Evolutionary conservation across 2,888 invertebrate species (phyloP).

Genomic region (Dichetophora obliterata): DNA sequence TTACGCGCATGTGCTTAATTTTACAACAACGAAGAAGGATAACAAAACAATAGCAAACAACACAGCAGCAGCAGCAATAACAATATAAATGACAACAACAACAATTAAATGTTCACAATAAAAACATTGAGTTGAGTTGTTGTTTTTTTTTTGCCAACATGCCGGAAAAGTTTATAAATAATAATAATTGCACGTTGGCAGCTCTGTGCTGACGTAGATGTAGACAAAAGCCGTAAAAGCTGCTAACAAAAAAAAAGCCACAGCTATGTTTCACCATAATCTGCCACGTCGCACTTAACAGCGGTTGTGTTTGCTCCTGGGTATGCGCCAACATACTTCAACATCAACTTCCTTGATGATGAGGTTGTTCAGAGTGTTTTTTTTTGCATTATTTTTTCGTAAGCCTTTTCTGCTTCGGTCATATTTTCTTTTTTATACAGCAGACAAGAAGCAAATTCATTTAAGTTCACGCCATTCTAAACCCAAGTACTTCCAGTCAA

Average conservation of each 20-base stretch:
- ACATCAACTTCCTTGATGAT: slow-evolving; percentile 5
- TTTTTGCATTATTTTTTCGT: neutral
- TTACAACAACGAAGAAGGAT: neutral
- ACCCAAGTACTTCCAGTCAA: too few species aligned
- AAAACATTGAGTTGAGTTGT: neutral
- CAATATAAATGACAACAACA: slow-evolving; percentile 4
- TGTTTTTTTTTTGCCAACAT: neutral
- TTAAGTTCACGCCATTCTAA: too few species aligned
- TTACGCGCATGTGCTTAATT: neutral
- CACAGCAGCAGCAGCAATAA: slow-evolving; percentile 8
- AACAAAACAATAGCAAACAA: slow-evolving; percentile 2
- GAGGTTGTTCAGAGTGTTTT: neutral
- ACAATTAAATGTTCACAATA: neutral
- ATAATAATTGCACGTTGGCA: slow-evolving; percentile 42
- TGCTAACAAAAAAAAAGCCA: neutral
- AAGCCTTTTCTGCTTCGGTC: neutral
- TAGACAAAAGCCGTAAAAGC: slow-evolving; percentile 10
- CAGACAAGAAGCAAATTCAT: too few species aligned
- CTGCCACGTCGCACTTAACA: neutral
- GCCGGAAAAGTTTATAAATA: slow-evolving; percentile 45
- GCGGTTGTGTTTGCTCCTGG: slow-evolving; percentile 6
- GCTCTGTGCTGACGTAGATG: neutral
- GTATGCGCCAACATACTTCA: slow-evolving; percentile 9
- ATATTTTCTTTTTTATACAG: too few species aligned
- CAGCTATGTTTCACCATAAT: neutral